A percentile compares a stretch with the other conserved stretches of the same genome.
Conservation (phyloP, 2,113 vertebrate species). For the Heterochromis multidens region DNA sequence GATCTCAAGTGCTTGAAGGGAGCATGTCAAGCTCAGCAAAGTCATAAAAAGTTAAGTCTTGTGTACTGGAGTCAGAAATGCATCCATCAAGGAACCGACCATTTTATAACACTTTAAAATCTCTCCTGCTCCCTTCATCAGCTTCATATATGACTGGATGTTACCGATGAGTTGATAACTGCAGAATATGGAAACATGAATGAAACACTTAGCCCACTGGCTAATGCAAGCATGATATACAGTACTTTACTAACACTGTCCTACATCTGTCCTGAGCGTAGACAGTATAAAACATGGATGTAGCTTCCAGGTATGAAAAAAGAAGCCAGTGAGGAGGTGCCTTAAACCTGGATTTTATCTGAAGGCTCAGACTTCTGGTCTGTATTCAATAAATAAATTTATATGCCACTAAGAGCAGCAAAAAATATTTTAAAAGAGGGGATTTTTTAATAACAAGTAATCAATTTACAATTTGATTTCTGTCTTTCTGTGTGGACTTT, state of each 20-base stretch:
- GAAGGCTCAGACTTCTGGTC: no score
- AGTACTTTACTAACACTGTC: neutral
- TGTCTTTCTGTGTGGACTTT: no score
- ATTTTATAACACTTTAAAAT: neutral
- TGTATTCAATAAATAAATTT: no score
- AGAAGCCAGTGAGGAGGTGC: neutral
- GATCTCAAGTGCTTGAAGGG: neutral
- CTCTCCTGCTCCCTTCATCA: neutral
- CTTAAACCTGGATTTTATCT: no score
- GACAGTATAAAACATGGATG: neutral
- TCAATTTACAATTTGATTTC: no score
- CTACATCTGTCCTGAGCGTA: neutral
- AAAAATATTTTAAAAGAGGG: no score
- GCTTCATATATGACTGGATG: no score
- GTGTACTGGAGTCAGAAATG: neutral
- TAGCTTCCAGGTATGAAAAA: neutral
- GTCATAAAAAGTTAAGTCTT: neutral
- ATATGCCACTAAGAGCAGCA: no score
- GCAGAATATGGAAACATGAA: neutral
- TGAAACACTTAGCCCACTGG: neutral
- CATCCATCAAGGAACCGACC: neutral
- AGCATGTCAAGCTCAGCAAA: neutral
- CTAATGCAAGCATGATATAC: neutral
- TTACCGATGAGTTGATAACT: neutral
- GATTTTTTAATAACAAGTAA: no score